Conservation (phyloP, 1,140 invertebrate species). For the Drosophila kanapiae region DNA sequence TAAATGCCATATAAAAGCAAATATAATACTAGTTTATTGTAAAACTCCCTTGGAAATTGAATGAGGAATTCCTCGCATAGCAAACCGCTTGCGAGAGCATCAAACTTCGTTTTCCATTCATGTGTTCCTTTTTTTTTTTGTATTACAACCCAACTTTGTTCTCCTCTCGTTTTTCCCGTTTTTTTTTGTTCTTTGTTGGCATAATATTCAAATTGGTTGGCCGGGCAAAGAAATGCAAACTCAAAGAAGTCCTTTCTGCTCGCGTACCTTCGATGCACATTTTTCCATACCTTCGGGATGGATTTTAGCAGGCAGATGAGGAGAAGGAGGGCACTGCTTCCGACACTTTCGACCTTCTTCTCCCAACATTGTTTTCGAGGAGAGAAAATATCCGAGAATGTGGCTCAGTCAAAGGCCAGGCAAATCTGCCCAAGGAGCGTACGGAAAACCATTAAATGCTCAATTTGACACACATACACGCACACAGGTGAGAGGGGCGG, state of each 20-base stretch:
- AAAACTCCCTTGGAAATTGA: neutral
- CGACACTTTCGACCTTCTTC: constrained; percentile 37
- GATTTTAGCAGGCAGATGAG: neutral
- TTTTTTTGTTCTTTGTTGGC: constrained; percentile 35
- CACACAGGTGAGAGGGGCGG: neutral
- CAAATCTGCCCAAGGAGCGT: constrained; percentile 59
- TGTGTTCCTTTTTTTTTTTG: neutral
- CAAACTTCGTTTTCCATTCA: neutral
- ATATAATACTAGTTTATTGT: neutral
- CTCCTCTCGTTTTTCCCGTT: neutral
- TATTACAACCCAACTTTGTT: constrained; percentile 3
- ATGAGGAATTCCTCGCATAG: neutral
- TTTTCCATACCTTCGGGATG: constrained; percentile 33
- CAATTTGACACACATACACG: constrained; percentile 49
- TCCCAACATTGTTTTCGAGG: constrained; percentile 28
- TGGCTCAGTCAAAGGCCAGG: constrained; percentile 20
- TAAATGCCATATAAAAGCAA: neutral
- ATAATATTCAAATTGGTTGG: constrained; percentile 78
- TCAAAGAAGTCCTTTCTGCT: constrained; percentile 62
- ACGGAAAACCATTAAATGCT: constrained; percentile 68
- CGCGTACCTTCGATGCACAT: constrained; percentile 35
- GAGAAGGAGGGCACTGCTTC: constrained; percentile 18
- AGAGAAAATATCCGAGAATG: constrained; percentile 17
- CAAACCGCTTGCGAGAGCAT: constrained; percentile 11
- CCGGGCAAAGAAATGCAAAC: constrained; percentile 77